Conservation (phyloP, 1,140 invertebrate species). For the Eurosta solidaginis region DNA sequence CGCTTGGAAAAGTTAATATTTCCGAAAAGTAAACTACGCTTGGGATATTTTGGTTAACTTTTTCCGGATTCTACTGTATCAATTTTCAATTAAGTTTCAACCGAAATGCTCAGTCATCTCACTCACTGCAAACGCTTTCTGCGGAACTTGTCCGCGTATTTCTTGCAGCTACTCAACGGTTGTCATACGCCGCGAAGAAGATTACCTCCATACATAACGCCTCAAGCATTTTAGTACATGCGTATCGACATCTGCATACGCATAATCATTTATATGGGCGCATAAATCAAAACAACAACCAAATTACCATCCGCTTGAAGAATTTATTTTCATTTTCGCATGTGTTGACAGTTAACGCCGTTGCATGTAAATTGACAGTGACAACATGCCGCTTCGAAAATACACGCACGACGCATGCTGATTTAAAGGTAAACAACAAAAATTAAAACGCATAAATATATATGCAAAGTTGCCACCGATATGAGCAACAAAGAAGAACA, state of each 20-base stretch:
- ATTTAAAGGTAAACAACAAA: neutral
- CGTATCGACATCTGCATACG: neutral
- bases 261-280: conserved; percentile 23
- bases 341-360: conserved; percentile 19
- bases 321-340: conserved; percentile 25
- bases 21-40: too few species aligned
- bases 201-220: too few species aligned
- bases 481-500: neutral
- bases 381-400: neutral
- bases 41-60: too few species aligned
- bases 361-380: conserved; percentile 4
- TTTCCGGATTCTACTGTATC: too few species aligned
- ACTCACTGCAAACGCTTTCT: neutral
- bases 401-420: neutral
- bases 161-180: neutral
- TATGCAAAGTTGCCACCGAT: conserved; percentile 10
- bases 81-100: neutral
- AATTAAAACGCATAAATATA: neutral
- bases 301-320: conserved; percentile 15
- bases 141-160: neutral
- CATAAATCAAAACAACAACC: conserved; percentile 25
- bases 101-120: neutral
- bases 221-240: neutral
- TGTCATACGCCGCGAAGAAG: neutral
- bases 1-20: too few species aligned